Conservation (phyloP, 2,797 vertebrate species). For the Lateolabrax maculatus region DNA sequence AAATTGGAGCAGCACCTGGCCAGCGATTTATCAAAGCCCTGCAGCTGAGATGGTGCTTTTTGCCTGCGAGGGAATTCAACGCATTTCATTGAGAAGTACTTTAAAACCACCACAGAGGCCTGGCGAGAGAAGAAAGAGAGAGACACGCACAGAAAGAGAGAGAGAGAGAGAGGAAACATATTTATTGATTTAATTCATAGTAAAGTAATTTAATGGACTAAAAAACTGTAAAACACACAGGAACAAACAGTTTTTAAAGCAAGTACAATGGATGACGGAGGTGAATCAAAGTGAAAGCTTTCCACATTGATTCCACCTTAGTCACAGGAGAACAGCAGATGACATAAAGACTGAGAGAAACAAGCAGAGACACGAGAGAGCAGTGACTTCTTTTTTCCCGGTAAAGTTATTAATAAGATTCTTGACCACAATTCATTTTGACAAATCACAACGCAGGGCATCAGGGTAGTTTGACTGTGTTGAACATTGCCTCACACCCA, state of each 20-base stretch:
- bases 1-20: slow-evolving; percentile 92
- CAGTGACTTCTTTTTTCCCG: slow-evolving; percentile 47
- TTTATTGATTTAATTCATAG: slow-evolving; percentile 14
- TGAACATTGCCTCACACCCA: slow-evolving; percentile 81
- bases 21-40: slow-evolving; percentile 89
- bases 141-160: background rate
- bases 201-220: background rate
- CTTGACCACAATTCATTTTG: slow-evolving; percentile 88
- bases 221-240: background rate
- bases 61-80: slow-evolving; percentile 82
- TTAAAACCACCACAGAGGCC: slow-evolving; percentile 48
- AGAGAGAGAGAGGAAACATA: slow-evolving; percentile 15
- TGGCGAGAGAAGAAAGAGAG: slow-evolving; percentile 24
- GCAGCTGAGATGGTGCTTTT: slow-evolving; percentile 73
- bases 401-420: slow-evolving; percentile 85
- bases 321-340: slow-evolving; percentile 6
- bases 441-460: slow-evolving; percentile 85
- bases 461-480: slow-evolving; percentile 86
- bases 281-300: slow-evolving; percentile 17
- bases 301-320: background rate
- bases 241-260: background rate
- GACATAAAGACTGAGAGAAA: slow-evolving; percentile 5
- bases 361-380: slow-evolving; percentile 26
- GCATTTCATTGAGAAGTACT: slow-evolving; percentile 76
- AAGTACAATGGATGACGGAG: background rate